Base-by-base conservation (phyloP, 2,888 invertebrate species). In the Ligdia adustata region DNA sequence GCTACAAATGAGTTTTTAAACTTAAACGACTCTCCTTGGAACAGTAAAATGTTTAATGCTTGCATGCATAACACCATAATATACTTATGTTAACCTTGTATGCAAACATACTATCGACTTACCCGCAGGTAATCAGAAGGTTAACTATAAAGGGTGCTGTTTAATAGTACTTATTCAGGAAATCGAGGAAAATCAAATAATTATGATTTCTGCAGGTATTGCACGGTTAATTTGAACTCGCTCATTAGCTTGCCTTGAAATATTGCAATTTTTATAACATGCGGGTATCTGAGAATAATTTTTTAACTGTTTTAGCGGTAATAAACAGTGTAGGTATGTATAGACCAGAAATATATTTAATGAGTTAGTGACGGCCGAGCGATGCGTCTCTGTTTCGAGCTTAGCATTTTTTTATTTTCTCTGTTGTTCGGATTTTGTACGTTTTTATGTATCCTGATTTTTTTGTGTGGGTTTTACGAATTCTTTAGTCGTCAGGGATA, bases 61-160 rank as follows among this genome's bases (percentile, higher is more conserved):
- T 61, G 52, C 57, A 60, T 34, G 29, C 18, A 37, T 15, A 29
- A 18, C 40, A 15, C 9, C n/a, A 22, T 22, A 22, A 31, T 7
- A 24, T 40, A 47, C 62, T 62, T 33, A 46, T 62, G 63, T 69
- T 66, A 65, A 69, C 72, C 68, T 72, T 71, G 62, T 45, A 29
- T 43, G 44, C 32, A 34, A 44, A 40, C 41, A 54, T 61, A n/a
- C n/a, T 49, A 42, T 31, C 9, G 40, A 38, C 45, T 31, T 40
- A 45, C 52, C 51, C 45, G 47, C 35, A 44, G 51, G 47, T 52
- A 50, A 54, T 53, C 57, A 59, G 60, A 64, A 65, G 57, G 54
- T 39, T 56, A 33, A 12, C 13, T 37, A 28, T 38, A 48, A 12
- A 48, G 37, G 38, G 34, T 22, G 33, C 6, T 40, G 18, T 29